Evolutionary conservation across 2,888 invertebrate genomes (phyloP).

Genomic region (Drosophila parthenogenetica): DNA sequence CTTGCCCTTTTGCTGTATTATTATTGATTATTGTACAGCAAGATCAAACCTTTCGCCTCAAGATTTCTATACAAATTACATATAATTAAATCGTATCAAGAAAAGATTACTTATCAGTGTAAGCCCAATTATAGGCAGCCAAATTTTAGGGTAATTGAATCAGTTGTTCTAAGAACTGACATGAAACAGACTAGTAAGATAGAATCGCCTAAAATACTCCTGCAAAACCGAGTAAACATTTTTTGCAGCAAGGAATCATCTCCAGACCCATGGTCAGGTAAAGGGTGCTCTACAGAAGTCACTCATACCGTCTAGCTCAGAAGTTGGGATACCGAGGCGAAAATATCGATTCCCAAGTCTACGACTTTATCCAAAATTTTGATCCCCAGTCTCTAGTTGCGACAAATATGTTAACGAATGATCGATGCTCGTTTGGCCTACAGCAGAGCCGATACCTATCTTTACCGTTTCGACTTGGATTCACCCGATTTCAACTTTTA

Average conservation of each 20-base stretch:
- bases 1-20: too few species aligned
- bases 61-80: too few species aligned
- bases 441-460: conserved; percentile 72
- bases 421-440: conserved; percentile 71
- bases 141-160: too few species aligned
- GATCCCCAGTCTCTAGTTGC: conserved; percentile 56
- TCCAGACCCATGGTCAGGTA: conserved; percentile 71
- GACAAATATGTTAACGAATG: too few species aligned
- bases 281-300: conserved; percentile 66
- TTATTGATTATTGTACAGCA: too few species aligned
- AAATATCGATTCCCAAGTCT: conserved; percentile 69
- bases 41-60: too few species aligned
- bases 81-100: too few species aligned
- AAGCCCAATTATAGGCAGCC: too few species aligned
- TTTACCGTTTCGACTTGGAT: conserved; percentile 83
- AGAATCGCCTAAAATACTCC: too few species aligned
- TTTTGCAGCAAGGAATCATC: conserved; percentile 44
- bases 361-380: conserved; percentile 53
- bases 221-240: too few species aligned
- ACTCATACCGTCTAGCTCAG: conserved; percentile 73
- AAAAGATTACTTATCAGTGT: too few species aligned
- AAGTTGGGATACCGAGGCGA: conserved; percentile 76
- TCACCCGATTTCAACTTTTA: conserved; percentile 81
- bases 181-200: background rate
- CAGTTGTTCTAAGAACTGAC: background rate